Evolutionary conservation across 2,113 vertebrate species (phyloP).

Genomic region (Orthonyx spaldingii): DNA sequence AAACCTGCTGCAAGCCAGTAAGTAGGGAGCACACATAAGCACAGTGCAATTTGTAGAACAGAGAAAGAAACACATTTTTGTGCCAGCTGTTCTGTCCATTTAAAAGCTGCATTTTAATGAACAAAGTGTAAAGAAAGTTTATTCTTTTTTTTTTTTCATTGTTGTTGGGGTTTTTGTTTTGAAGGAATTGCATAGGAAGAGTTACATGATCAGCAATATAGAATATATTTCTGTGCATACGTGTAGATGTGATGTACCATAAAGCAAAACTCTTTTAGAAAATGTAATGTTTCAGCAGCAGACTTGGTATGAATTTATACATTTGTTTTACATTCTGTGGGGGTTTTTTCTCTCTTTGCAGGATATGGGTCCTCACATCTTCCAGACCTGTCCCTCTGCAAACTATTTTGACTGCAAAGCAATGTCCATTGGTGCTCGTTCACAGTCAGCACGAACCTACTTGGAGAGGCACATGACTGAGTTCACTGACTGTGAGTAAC

Average conservation of each 20-base stretch:
- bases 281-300: neutral
- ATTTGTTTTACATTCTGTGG: neutral
- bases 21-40: neutral
- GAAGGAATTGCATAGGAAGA: neutral
- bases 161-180: neutral
- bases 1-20: neutral
- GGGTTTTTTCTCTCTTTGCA: slow-evolving; percentile 12
- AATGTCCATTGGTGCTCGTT: slow-evolving; percentile 96
- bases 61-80: neutral
- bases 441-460: slow-evolving; percentile 95
- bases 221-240: neutral
- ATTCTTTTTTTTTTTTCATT: neutral
- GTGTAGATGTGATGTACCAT: neutral
- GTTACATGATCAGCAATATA: neutral
- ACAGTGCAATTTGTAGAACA: neutral
- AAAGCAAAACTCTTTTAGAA: neutral
- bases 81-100: neutral
- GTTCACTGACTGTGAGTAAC: slow-evolving; percentile 86
- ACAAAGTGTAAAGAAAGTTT: neutral
- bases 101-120: neutral
- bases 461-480: slow-evolving; percentile 92
- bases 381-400: slow-evolving; percentile 96
- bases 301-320: neutral
- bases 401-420: slow-evolving; percentile 98
- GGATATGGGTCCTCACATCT: slow-evolving; percentile 98